Evolutionary conservation across 2,797 vertebrate genomes (phyloP), one percentile per base, ranked within the genome.

Genomic region (Sciurus vulgaris): DNA sequence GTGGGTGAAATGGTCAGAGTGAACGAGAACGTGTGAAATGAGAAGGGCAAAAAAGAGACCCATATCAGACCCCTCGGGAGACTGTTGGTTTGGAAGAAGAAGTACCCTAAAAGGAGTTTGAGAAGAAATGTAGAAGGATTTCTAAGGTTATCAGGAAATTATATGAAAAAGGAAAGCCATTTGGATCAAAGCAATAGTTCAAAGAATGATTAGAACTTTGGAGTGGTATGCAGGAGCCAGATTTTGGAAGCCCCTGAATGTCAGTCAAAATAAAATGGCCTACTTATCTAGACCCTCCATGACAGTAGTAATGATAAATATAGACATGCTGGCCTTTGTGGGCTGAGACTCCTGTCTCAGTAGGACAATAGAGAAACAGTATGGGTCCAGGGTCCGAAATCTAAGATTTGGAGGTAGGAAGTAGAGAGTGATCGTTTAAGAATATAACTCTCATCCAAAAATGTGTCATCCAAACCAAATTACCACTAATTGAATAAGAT

Each of bases 391-490:
- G 13, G 47, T 69, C 81, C 38, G 54, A 79, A 89, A 30, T 33
- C 74, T 67, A 44, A 83, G 8, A 86, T 65, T 86, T 86, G 44
- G 33, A 85, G 33, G 17, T 18, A 56, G 38, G 76, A 70, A 14
- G 18, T 30, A 44, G 65, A 86, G 33, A 65, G 12, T 26, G 28
- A 30, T 28, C 41, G 76, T 30, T 82, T n/a, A 74, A 84, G 65
- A 95, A 86, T 35, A 51, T 85, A 59, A 82, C 91, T 93, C 76
- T 91, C 96, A 76, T 81, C 8, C 77, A 87, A 89, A 84, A 89
- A n/a, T 54, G 61, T 11, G 51, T 61, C 86, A 28, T 90, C 41
- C 86, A 90, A 92, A n/a, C 59, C 49, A 94, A 91, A 79, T 89
- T 87, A 65, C 82, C 89, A 89, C 35, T 70, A 56, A 88, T 83